Conservation (phyloP, 2,797 vertebrate genomes). For the Notolepis coatsorum region DNA sequence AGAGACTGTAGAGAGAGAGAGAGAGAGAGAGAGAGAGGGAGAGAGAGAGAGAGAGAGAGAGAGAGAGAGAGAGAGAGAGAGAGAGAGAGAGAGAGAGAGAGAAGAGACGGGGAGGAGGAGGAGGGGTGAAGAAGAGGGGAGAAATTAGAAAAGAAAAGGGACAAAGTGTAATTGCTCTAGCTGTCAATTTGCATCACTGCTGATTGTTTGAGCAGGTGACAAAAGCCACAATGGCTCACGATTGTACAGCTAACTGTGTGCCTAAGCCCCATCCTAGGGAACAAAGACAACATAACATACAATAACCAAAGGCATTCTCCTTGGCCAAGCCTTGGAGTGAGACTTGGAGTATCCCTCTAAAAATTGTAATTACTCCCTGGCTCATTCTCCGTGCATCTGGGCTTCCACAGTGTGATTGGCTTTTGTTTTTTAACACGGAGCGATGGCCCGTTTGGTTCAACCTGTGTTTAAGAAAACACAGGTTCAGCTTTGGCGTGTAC, state of each 20-base stretch:
- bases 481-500: slow-evolving; percentile 66
- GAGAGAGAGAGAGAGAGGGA: slow-evolving; percentile 49
- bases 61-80: slow-evolving; percentile 40
- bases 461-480: slow-evolving; percentile 70
- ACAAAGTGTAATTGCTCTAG: slow-evolving; percentile 78
- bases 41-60: slow-evolving; percentile 30
- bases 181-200: slow-evolving; percentile 79
- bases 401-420: slow-evolving; percentile 30
- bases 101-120: slow-evolving; percentile 42
- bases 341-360: slow-evolving; percentile 48
- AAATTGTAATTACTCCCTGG: slow-evolving; percentile 68
- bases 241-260: slow-evolving; percentile 73
- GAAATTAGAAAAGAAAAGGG: slow-evolving; percentile 65
- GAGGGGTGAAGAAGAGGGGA: slow-evolving; percentile 62
- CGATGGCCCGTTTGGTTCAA: slow-evolving; percentile 56
- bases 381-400: slow-evolving; percentile 56
- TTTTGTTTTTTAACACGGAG: slow-evolving; percentile 30
- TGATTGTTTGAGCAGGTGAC: slow-evolving; percentile 80
- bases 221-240: slow-evolving; percentile 74
- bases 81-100: slow-evolving; percentile 35
- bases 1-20: slow-evolving; percentile 74
- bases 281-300: slow-evolving; percentile 67
- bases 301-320: slow-evolving; percentile 68
- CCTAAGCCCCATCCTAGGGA: slow-evolving; percentile 59
- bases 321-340: slow-evolving; percentile 54